phyloP scores from a whole-genome alignment of 2,113 vertebrate species.

The Motacilla alba region DNA sequence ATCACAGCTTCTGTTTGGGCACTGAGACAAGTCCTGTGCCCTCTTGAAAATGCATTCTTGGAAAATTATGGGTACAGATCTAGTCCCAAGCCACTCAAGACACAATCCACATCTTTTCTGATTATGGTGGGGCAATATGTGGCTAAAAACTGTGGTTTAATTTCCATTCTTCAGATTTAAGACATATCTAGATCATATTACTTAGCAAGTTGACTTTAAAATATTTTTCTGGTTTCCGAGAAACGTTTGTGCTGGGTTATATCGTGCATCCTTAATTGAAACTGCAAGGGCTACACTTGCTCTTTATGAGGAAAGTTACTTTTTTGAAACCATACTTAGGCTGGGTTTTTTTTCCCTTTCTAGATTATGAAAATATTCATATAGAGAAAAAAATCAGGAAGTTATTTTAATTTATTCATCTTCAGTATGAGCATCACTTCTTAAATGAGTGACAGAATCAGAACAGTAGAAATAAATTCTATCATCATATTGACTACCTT shows the following conservation, averaged over 20 bases:
- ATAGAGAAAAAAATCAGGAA: background rate
- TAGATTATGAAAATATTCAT: background rate
- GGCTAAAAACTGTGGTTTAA: background rate
- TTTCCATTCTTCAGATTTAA: background rate
- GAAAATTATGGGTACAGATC: background rate
- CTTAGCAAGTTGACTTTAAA: background rate
- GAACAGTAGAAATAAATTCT: background rate
- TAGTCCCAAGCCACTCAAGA: background rate
- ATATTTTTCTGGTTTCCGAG: background rate
- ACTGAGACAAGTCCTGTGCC: background rate
- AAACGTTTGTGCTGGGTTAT: background rate
- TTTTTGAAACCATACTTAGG: background rate
- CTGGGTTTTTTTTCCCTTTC: background rate
- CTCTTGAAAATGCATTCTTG: background rate
- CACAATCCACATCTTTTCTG: background rate
- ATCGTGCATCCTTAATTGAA: background rate
- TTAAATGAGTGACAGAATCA: background rate
- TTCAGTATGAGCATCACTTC: background rate
- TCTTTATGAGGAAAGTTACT: background rate
- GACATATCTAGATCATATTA: background rate
- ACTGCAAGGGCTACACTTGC: background rate
- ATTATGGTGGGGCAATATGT: background rate
- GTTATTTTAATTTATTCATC: background rate
- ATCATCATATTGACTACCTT: background rate
- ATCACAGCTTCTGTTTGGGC: background rate